phyloP scores from a whole-genome alignment of 2,113 vertebrate species.

The Thomomys bottae region DNA sequence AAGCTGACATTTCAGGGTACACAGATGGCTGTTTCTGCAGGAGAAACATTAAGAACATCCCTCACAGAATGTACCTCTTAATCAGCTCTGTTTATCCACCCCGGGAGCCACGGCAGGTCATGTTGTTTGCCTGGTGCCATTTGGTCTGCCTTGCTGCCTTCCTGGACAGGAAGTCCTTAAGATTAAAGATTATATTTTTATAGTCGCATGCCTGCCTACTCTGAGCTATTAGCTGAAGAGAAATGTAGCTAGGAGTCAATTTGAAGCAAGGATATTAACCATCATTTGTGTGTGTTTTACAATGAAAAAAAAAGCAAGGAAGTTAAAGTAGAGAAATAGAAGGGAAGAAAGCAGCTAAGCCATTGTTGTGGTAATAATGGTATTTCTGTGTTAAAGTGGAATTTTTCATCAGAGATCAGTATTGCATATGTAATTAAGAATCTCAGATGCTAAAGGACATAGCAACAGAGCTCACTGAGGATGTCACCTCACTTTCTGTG shows the following conservation, averaged over 20 bases:
- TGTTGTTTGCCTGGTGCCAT: conserved; percentile 81
- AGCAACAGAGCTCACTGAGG: neutral
- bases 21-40: conserved; percentile 69
- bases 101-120: conserved; percentile 79
- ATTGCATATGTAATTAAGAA: conserved; percentile 44
- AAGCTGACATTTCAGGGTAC: conserved; percentile 65
- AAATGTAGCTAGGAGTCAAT: conserved; percentile 71
- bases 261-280: conserved; percentile 81
- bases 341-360: conserved; percentile 45
- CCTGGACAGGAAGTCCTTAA: conserved; percentile 88
- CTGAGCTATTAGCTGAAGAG: conserved; percentile 79
- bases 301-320: conserved; percentile 83
- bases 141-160: conserved; percentile 84
- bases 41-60: conserved; percentile 58
- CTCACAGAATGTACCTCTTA: conserved; percentile 78
- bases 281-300: conserved; percentile 65
- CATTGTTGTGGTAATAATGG: conserved; percentile 49
- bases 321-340: conserved; percentile 68
- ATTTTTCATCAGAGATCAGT: conserved; percentile 39
- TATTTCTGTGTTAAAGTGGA: neutral
- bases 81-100: conserved; percentile 84
- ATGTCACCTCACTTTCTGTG: neutral
- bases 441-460: conserved; percentile 9
- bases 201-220: conserved; percentile 78
- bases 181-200: conserved; percentile 87